These are phyloP conservation scores for Clusia tigrina DNA, from an alignment of 2,888 invertebrate genomes.

Conservation along the genomic window DNA sequence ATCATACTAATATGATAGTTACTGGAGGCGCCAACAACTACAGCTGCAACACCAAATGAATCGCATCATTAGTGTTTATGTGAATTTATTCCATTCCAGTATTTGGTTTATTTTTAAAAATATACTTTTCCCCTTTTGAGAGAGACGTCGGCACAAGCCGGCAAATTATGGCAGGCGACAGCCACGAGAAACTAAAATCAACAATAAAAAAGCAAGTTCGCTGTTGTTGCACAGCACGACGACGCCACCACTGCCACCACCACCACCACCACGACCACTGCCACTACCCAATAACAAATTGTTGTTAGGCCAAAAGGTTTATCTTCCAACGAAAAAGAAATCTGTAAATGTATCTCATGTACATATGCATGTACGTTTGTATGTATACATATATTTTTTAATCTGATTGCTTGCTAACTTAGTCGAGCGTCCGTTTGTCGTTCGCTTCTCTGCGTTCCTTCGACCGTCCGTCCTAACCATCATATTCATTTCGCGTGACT, in stretches of 20 bases:
- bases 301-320: slow-evolving; percentile 15
- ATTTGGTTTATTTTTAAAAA: slow-evolving; percentile 32
- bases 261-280: slow-evolving; percentile 19
- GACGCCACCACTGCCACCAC: slow-evolving; percentile 14
- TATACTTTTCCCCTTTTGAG: slow-evolving; percentile 49
- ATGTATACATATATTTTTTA: background rate
- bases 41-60: slow-evolving; percentile 1
- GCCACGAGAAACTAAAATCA: slow-evolving; percentile 34
- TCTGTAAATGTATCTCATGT: background rate
- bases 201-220: slow-evolving; percentile 19
- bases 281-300: slow-evolving; percentile 11
- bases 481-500: slow-evolving; percentile 13
- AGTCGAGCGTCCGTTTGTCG: background rate
- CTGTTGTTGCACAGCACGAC: slow-evolving; percentile 12
- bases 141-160: slow-evolving; percentile 54
- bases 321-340: slow-evolving; percentile 4
- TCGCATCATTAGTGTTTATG: slow-evolving; percentile 6
- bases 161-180: slow-evolving; percentile 61
- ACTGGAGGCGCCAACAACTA: too few relatives aligned
- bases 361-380: background rate
- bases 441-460: background rate
- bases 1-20: background rate
- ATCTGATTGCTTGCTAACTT: slow-evolving; percentile 2
- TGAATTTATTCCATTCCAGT: slow-evolving; percentile 28
- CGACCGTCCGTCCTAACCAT: background rate